Percentiles rank a stretch among this genome's conserved stretches.
These are phyloP conservation scores for Lasioglossum malachurum DNA, from an alignment of 2,888 invertebrate genomes.

Conservation along the genomic window DNA sequence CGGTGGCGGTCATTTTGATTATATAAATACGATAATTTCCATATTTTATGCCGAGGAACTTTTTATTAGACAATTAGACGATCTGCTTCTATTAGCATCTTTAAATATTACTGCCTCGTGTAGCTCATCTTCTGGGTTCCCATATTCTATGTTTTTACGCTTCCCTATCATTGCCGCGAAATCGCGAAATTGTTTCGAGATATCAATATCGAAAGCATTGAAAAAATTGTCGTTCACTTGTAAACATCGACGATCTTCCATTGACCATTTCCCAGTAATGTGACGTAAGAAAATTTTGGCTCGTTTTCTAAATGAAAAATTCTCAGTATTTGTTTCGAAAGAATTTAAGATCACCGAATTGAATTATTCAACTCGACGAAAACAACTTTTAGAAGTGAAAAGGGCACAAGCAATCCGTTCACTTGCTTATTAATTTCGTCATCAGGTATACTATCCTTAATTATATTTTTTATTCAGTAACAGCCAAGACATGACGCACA, in stretches of 20 bases:
- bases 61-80: neutral
- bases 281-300: constrained; percentile 39
- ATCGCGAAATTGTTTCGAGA: neutral
- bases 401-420: neutral
- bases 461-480: neutral
- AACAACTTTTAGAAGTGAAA: neutral
- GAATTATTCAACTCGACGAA: constrained; percentile 15
- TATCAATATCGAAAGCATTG: neutral
- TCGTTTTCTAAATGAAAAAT: constrained; percentile 42
- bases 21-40: constrained; percentile 1
- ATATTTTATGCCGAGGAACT: neutral
- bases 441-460: constrained; percentile 19
- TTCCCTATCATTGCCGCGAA: neutral
- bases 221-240: constrained; percentile 53
- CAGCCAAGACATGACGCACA: neutral
- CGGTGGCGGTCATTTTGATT: neutral
- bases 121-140: neutral
- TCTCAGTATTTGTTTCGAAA: constrained; percentile 31
- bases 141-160: neutral
- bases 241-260: constrained; percentile 38
- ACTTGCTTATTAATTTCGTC: neutral
- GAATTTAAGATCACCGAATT: constrained; percentile 7
- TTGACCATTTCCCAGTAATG: constrained; percentile 33
- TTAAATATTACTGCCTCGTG: neutral
- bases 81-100: neutral